phyloP scores from a whole-genome alignment of 2,113 vertebrate genomes.

The Panurus biarmicus region DNA sequence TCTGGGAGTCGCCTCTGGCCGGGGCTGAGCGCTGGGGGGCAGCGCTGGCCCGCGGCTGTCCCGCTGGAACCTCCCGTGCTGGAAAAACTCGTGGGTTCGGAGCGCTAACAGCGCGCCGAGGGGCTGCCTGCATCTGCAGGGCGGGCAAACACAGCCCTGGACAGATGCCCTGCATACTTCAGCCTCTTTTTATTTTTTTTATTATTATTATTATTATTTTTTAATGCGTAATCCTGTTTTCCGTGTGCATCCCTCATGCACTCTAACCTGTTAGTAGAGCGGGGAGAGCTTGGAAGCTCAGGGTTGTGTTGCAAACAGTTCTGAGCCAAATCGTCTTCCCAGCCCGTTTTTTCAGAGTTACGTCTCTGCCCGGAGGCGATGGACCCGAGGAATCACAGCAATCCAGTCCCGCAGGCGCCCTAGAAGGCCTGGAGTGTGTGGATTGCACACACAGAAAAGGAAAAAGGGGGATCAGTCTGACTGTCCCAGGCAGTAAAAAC shows the following conservation, averaged over 20 bases:
- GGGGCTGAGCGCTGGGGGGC: slow-evolving; percentile 18
- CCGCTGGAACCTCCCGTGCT: accelerated
- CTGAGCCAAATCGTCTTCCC: accelerated
- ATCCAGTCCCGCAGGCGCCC: neutral
- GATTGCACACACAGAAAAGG: neutral
- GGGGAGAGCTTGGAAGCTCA: neutral
- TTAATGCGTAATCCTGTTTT: neutral
- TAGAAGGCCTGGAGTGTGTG: neutral
- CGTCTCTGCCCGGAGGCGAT: neutral
- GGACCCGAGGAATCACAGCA: neutral
- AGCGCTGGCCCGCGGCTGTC: neutral
- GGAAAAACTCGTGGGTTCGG: accelerated
- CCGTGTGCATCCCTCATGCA: accelerated
- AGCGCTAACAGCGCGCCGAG: accelerated
- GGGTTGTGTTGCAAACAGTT: neutral
- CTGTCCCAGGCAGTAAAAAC: neutral
- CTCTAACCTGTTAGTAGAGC: neutral
- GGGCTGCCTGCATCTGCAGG: neutral
- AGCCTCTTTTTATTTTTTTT: too few relatives aligned
- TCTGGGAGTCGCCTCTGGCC: neutral
- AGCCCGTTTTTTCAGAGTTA: neutral
- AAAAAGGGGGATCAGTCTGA: accelerated
- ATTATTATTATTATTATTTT: too few relatives aligned
- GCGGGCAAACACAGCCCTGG: neutral
- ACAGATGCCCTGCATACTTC: neutral